phyloP scores from a whole-genome alignment of 2,113 vertebrate species.

The Anthoscopus minutus region DNA sequence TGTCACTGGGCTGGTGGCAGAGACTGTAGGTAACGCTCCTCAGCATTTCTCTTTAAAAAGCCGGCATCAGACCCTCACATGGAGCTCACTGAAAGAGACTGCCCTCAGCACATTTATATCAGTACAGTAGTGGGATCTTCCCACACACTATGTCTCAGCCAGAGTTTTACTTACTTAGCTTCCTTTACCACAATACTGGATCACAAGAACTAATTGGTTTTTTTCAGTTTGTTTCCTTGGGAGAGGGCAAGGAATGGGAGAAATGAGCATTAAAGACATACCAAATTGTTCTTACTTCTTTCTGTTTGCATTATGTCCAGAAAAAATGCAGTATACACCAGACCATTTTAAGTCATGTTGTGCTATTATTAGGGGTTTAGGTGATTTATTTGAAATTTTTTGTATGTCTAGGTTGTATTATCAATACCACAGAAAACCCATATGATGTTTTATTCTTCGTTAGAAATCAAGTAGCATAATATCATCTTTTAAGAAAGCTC shows the following conservation, averaged over 20 bases:
- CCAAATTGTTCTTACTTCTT: neutral
- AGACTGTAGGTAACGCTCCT: neutral
- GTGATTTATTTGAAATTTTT: neutral
- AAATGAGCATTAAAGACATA: neutral
- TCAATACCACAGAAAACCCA: neutral
- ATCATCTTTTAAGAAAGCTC: neutral
- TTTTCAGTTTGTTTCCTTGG: accelerated
- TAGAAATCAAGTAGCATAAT: neutral
- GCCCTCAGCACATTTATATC: neutral
- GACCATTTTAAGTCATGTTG: neutral
- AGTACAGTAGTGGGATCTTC: neutral
- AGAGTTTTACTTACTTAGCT: neutral
- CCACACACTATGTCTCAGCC: neutral
- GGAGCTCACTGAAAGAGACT: neutral
- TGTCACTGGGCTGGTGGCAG: neutral
- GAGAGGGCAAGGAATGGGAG: neutral
- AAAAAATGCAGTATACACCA: neutral
- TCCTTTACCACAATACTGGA: neutral
- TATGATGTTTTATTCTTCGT: neutral
- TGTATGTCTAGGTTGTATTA: neutral
- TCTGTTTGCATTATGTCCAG: neutral
- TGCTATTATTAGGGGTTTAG: neutral
- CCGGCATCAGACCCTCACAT: neutral
- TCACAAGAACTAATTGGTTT: neutral
- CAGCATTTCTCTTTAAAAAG: neutral